Evolutionary conservation across 2,113 vertebrate genomes (phyloP), one percentile per base, ranked within the genome.

Genomic region (Gymnogyps californianus): DNA sequence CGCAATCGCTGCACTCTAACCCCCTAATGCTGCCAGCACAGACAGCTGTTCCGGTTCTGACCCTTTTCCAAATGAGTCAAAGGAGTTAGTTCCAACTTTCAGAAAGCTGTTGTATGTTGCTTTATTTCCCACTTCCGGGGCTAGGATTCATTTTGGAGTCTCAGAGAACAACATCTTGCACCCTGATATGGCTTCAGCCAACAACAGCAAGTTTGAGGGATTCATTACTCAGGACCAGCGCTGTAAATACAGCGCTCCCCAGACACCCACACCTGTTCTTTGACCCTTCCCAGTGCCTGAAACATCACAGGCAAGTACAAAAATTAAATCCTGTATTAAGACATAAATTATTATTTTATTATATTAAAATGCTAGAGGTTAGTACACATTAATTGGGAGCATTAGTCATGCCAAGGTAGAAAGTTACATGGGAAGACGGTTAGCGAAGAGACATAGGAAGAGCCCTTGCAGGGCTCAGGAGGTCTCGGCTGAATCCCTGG

Each of bases 121-220:
- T 96, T 93, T 92, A 94, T 92, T 97, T 88, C 85, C 65, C 80
- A 31, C 47, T 83, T 93, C 84, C 57, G 90, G 93, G 76, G 65
- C 29, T 93, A 95, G 72, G 75, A 83, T 87, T 87, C 44, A 90
- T 44, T 94, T 46, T 89, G 54, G 62, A 93, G 65, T 84, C 67
- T 86, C 29, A 58, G 72, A 66, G 57, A 96, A 52, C 58, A 93
- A 13, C 49, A 47, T 58, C 64, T 75, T 89, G 44, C 54, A 42
- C 57, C 90, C 72, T 89, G 64, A 71, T 71, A 82, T 0, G 5
- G 87, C 89, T 93, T 54, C 52, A 89, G 78, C 44, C 82, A 87
- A 64, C 71, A 71, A 74, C 69, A 86, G 44, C 66, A 64, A 83
- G 49, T 54, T 78, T 6, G 42, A 79, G 57, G 29, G 65, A 83